These are phyloP conservation scores for Parnassius smintheus DNA, from an alignment of 2,888 invertebrate species.

Conservation along the genomic window DNA sequence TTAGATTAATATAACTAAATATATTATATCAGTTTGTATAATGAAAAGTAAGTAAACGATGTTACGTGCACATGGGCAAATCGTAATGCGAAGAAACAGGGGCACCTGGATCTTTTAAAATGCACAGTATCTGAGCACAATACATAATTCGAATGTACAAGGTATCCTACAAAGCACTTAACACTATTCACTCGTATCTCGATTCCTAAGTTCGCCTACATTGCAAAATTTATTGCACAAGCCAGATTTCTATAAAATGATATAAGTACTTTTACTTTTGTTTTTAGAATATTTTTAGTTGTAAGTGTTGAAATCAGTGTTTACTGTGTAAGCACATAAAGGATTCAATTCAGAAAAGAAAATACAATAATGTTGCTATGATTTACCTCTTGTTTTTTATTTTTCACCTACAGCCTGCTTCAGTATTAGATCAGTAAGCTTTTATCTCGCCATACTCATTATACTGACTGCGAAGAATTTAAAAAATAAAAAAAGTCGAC, in stretches of 20 bases:
- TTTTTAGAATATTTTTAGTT: slow-evolving; percentile 85
- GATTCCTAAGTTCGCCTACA: slow-evolving; percentile 60
- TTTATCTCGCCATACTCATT: too few species aligned
- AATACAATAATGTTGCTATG: slow-evolving; percentile 88
- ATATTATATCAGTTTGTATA: slow-evolving; percentile 75
- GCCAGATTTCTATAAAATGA: slow-evolving; percentile 67
- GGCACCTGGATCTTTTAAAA: slow-evolving; percentile 62
- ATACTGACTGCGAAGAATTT: too few species aligned
- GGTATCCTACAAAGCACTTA: slow-evolving; percentile 53
- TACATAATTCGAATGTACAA: slow-evolving; percentile 48
- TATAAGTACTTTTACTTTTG: slow-evolving; percentile 70
- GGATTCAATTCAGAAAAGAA: slow-evolving; percentile 83
- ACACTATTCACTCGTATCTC: slow-evolving; percentile 61
- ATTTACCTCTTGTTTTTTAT: slow-evolving; percentile 69
- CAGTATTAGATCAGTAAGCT: too few species aligned
- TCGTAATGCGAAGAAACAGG: slow-evolving; percentile 62
- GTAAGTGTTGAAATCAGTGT: slow-evolving; percentile 86
- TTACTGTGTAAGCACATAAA: slow-evolving; percentile 87
- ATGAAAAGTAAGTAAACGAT: slow-evolving; percentile 66
- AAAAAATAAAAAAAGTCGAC: too few species aligned
- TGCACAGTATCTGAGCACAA: slow-evolving; percentile 78
- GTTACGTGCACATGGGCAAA: slow-evolving; percentile 68
- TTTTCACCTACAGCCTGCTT: slow-evolving; percentile 36
- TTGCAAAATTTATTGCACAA: slow-evolving; percentile 66
- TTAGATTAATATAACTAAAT: slow-evolving; percentile 78